These are phyloP conservation scores for Hartigia nigra DNA, from an alignment of 2,888 invertebrate genomes.

Conservation along the genomic window DNA sequence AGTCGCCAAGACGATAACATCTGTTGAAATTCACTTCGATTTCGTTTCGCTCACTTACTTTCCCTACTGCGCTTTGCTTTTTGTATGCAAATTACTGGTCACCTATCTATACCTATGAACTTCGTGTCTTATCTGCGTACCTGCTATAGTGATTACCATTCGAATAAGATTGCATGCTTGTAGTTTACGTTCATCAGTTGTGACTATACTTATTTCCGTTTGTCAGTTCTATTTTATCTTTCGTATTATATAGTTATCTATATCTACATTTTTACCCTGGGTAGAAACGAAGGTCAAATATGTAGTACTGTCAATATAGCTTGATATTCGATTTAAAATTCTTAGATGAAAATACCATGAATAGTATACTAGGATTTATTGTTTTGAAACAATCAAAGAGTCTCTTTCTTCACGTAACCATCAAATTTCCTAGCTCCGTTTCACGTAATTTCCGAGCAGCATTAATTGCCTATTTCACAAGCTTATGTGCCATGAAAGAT, in stretches of 20 bases:
- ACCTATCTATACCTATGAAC: slow-evolving; percentile 45
- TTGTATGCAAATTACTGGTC: slow-evolving; percentile 48
- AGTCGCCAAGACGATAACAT: background rate
- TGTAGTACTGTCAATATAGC: background rate
- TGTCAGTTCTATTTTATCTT: background rate
- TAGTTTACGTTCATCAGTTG: background rate
- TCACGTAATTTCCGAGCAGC: background rate
- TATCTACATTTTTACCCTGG: background rate
- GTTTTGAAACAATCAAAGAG: background rate
- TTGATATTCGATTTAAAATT: background rate
- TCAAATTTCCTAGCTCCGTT: background rate
- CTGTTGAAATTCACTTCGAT: background rate
- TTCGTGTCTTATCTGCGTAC: slow-evolving; percentile 53
- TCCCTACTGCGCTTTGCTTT: slow-evolving; percentile 27
- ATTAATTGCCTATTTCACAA: background rate
- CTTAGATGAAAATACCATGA: background rate
- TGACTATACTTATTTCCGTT: background rate
- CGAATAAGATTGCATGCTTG: slow-evolving; percentile 46
- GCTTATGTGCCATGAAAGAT: background rate
- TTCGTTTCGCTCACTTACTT: background rate
- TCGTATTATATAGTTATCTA: background rate
- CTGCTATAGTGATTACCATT: slow-evolving; percentile 33
- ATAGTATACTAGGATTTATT: background rate
- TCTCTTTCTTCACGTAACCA: background rate
- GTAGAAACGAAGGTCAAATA: background rate